A percentile compares a stretch with the other conserved stretches of the same genome.
These are phyloP conservation scores for Amphilophus citrinellus DNA, from an alignment of 2,113 vertebrate genomes.

Conservation along the genomic window DNA sequence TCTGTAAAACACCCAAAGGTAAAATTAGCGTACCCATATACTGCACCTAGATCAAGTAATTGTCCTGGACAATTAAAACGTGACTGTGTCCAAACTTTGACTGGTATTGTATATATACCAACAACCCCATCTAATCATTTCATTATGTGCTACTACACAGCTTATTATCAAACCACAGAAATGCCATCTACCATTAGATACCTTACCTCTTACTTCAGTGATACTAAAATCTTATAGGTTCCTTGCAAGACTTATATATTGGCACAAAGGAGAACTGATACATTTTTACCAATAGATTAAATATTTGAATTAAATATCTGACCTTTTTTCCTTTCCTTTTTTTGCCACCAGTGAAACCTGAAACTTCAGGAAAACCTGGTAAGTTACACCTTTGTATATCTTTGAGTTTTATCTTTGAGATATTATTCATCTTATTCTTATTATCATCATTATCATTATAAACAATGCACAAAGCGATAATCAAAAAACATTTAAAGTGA, in stretches of 20 bases:
- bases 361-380: conserved; percentile 7
- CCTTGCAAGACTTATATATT: not conserved
- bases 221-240: not conserved
- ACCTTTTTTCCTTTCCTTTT: not conserved
- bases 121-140: too few species aligned
- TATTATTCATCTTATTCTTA: too few species aligned
- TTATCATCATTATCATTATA: too few species aligned
- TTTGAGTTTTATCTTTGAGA: not conserved
- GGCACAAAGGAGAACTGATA: not conserved
- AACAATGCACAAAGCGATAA: not conserved
- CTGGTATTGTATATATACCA: too few species aligned
- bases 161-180: not conserved
- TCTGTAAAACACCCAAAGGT: conserved; percentile 94
- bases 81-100: too few species aligned
- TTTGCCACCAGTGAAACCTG: conserved; percentile 22
- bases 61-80: too few species aligned
- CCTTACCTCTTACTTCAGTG: not conserved
- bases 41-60: too few species aligned
- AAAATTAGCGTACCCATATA: conserved; percentile 53
- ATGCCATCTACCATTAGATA: not conserved
- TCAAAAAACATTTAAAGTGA: not conserved
- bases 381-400: conserved; percentile 25
- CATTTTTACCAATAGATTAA: not conserved
- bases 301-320: not conserved
- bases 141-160: not conserved